Evolutionary conservation across 2,888 invertebrate species (phyloP).

Genomic region (Netelia inedita): DNA sequence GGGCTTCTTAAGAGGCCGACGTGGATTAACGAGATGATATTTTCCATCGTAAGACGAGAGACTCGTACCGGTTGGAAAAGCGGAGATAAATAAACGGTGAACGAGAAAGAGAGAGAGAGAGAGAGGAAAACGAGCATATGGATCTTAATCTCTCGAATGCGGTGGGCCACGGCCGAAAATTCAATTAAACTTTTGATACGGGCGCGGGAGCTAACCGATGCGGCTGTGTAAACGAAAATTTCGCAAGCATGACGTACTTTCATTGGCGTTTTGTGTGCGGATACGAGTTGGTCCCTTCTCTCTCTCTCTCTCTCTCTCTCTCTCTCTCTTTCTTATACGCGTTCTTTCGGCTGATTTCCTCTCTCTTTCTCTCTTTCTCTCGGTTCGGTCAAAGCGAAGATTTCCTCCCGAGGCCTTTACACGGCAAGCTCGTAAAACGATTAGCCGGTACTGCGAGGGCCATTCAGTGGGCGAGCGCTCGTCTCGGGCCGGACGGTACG

Average conservation of each 20-base stretch:
- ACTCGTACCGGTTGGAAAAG: conserved; percentile 8
- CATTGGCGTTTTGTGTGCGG: conserved; percentile 74
- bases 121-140: conserved; percentile 67
- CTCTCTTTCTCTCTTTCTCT: conserved; percentile 22
- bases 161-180: conserved; percentile 81
- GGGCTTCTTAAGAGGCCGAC: too few relatives aligned
- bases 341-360: conserved; percentile 6
- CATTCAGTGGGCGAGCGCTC: conserved; percentile 59
- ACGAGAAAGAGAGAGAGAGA: conserved; percentile 43
- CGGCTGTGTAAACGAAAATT: conserved; percentile 85
- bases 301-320: conserved; percentile 35
- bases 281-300: conserved; percentile 34
- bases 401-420: conserved; percentile 47
- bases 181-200: conserved; percentile 85
- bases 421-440: conserved; percentile 77
- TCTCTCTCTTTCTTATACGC: conserved; percentile 5
- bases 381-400: conserved; percentile 16
- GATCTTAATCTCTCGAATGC: conserved; percentile 80
- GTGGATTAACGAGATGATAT: conserved; percentile 7
- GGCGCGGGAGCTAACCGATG: conserved; percentile 72
- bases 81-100: conserved; percentile 17
- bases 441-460: conserved; percentile 72
- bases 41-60: neutral
- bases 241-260: conserved; percentile 84
- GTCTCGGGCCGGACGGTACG: conserved; percentile 59